A percentile compares a stretch with the other conserved stretches of the same genome.
Evolutionary conservation across 2,888 invertebrate genomes (phyloP).

Genomic region (Dromius quadrimaculatus): DNA sequence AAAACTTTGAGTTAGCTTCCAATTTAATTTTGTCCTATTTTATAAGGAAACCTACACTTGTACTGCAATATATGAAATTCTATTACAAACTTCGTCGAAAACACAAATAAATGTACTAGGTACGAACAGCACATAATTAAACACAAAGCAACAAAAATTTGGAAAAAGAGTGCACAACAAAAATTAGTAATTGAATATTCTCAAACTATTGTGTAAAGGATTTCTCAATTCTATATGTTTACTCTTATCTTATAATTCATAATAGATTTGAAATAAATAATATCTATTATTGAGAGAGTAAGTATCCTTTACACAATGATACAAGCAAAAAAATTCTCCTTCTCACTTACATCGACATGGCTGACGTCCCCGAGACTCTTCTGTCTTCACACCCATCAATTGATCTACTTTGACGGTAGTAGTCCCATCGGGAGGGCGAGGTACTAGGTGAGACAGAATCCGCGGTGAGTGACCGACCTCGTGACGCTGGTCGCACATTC

Average conservation of each 20-base stretch:
- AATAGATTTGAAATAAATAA: too few species aligned
- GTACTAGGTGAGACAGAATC: slow-evolving; percentile 70
- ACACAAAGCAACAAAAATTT: too few species aligned
- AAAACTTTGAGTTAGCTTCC: slow-evolving; percentile 10
- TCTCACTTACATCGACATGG: slow-evolving; percentile 71
- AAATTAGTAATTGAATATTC: too few species aligned
- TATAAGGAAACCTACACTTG: slow-evolving; percentile 14
- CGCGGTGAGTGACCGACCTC: slow-evolving; percentile 65
- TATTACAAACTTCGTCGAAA: neutral
- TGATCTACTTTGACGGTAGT: slow-evolving; percentile 67
- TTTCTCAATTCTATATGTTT: too few species aligned
- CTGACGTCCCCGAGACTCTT: slow-evolving; percentile 71
- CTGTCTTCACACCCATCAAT: slow-evolving; percentile 68
- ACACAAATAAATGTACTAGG: neutral
- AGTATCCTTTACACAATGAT: too few species aligned
- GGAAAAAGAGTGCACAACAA: too few species aligned
- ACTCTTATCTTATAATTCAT: too few species aligned
- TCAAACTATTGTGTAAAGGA: too few species aligned
- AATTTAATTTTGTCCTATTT: slow-evolving; percentile 31
- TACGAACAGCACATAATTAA: neutral
- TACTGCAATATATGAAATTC: slow-evolving; percentile 16
- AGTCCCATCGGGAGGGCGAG: slow-evolving; percentile 70
- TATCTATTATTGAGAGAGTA: too few species aligned
- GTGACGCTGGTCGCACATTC: slow-evolving; percentile 70
- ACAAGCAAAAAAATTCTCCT: too few species aligned